Evolutionary conservation across 1,140 invertebrate genomes (phyloP).

Genomic region (Himalopsyche phryganea): DNA sequence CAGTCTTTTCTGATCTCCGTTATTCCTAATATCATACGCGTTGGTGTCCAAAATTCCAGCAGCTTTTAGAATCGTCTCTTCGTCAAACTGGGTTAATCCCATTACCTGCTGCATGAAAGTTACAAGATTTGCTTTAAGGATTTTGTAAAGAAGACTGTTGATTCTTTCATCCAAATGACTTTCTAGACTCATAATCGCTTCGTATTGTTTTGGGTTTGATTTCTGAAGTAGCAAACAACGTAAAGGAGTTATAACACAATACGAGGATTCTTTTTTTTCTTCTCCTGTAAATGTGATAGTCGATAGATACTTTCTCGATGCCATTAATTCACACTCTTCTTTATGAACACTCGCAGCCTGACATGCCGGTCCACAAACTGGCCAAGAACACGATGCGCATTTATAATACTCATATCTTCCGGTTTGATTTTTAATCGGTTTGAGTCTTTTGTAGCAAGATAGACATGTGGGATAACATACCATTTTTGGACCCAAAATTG

Average conservation of each 20-base stretch:
- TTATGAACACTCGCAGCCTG: slow-evolving; percentile 50
- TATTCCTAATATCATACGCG: slow-evolving; percentile 57
- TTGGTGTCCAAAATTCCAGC: slow-evolving; percentile 68
- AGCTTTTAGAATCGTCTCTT: slow-evolving; percentile 60
- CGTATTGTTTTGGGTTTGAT: slow-evolving; percentile 53
- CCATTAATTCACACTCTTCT: slow-evolving; percentile 56
- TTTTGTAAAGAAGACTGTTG: slow-evolving; percentile 55
- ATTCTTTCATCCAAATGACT: slow-evolving; percentile 59
- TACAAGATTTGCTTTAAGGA: slow-evolving; percentile 58
- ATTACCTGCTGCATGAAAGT: slow-evolving; percentile 59
- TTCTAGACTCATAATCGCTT: slow-evolving; percentile 54
- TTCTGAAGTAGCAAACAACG: slow-evolving; percentile 59
- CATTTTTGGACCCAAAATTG: slow-evolving; percentile 59
- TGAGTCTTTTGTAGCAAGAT: slow-evolving; percentile 57
- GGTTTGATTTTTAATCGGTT: slow-evolving; percentile 38
- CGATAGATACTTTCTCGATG: slow-evolving; percentile 51
- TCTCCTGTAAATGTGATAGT: slow-evolving; percentile 50
- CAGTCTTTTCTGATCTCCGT: slow-evolving; percentile 45
- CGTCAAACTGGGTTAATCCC: slow-evolving; percentile 50
- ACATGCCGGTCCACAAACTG: slow-evolving; percentile 54
- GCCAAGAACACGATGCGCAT: slow-evolving; percentile 63
- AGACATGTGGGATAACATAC: slow-evolving; percentile 54
- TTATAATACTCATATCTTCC: slow-evolving; percentile 50
- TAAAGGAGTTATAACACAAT: slow-evolving; percentile 61
- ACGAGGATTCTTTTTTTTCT: slow-evolving; percentile 54